These are phyloP conservation scores for Paracyclopina nana DNA, from an alignment of 1,140 invertebrate genomes.

Conservation along the genomic window DNA sequence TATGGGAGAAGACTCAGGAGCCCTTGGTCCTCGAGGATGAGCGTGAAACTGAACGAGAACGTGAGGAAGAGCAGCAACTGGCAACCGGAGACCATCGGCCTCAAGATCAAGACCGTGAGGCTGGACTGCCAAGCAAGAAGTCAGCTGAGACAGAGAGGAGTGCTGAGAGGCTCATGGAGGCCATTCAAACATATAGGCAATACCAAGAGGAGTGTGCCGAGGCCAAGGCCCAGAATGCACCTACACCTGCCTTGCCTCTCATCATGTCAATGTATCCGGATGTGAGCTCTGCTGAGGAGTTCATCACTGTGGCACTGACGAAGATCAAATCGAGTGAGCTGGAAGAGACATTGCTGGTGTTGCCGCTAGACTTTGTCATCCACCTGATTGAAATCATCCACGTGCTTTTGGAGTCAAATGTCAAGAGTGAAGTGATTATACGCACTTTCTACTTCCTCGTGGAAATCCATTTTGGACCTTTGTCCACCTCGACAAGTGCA, in stretches of 20 bases:
- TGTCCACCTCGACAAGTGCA: slow-evolving; percentile 44
- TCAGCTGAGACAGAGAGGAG: slow-evolving; percentile 75
- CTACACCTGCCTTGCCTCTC: background rate
- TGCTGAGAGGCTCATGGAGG: slow-evolving; percentile 32
- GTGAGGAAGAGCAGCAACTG: slow-evolving; percentile 49
- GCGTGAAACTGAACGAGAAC: slow-evolving; percentile 56
- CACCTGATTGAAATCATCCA: slow-evolving; percentile 52
- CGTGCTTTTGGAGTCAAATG: slow-evolving; percentile 36
- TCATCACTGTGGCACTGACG: background rate
- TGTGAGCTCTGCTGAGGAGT: background rate
- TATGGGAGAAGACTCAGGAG: slow-evolving; percentile 72
- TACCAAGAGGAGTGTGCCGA: slow-evolving; percentile 15
- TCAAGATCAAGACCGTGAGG: slow-evolving; percentile 34
- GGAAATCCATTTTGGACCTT: slow-evolving; percentile 60
- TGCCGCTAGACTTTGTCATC: slow-evolving; percentile 60
- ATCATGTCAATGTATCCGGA: background rate
- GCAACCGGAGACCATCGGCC: slow-evolving; percentile 31
- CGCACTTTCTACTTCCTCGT: slow-evolving; percentile 57
- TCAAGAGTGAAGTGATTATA: slow-evolving; percentile 50
- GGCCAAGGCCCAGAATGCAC: background rate
- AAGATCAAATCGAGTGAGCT: slow-evolving; percentile 45
- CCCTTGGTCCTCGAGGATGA: slow-evolving; percentile 77
- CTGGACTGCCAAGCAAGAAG: slow-evolving; percentile 64
- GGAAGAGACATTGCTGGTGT: slow-evolving; percentile 62
- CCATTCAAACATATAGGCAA: background rate